phyloP scores from a whole-genome alignment of 2,113 vertebrate species.

The Catagonus wagneri region DNA sequence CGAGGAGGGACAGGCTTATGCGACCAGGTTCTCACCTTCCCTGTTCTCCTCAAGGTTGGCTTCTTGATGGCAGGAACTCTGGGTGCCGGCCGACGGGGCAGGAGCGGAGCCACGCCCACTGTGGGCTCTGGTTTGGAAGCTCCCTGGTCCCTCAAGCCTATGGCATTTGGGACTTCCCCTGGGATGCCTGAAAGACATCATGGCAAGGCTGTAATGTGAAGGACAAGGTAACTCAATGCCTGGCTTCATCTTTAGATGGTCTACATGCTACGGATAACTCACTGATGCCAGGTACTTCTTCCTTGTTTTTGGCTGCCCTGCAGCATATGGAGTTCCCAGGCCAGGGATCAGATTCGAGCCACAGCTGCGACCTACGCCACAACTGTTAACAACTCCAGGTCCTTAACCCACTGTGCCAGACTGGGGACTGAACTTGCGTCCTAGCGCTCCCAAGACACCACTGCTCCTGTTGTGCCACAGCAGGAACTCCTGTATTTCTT shows the following conservation, averaged over 20 bases:
- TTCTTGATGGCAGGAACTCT: constrained; percentile 87
- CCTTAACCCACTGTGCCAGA: too few species aligned
- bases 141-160: constrained; percentile 68
- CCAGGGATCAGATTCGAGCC: too few species aligned
- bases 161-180: constrained; percentile 77
- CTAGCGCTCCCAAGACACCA: too few species aligned
- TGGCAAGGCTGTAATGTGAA: fast-evolving
- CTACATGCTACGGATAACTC: background rate
- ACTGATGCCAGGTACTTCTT: background rate
- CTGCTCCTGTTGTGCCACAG: too few species aligned
- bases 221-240: fast-evolving
- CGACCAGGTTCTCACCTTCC: constrained; percentile 60
- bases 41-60: constrained; percentile 80
- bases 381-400: too few species aligned
- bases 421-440: too few species aligned
- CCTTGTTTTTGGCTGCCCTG: background rate
- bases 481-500: background rate
- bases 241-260: background rate
- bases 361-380: too few species aligned
- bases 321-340: too few species aligned
- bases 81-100: constrained; percentile 88
- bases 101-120: constrained; percentile 37
- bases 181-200: constrained; percentile 83
- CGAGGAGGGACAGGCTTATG: fast-evolving
- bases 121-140: constrained; percentile 69